These are phyloP conservation scores for Meiosimyza platycephala DNA, from an alignment of 2,888 invertebrate genomes.

Conservation along the genomic window DNA sequence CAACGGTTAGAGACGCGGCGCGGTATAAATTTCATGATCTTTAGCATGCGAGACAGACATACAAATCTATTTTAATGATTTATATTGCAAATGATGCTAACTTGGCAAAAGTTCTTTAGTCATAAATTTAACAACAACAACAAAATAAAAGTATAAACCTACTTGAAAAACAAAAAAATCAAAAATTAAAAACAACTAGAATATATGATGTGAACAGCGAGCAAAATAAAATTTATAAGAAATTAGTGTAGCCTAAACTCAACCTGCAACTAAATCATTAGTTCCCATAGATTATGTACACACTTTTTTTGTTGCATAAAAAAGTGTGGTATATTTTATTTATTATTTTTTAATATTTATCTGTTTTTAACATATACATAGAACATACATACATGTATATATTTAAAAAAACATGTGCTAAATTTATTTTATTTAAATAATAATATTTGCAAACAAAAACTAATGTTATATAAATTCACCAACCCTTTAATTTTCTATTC, in stretches of 20 bases:
- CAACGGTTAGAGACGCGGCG: constrained; percentile 1
- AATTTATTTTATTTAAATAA: background rate
- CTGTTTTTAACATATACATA: no score
- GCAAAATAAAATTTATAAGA: constrained; percentile 11
- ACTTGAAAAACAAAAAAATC: constrained; percentile 4
- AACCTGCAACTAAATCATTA: constrained; percentile 6
- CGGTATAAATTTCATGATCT: constrained; percentile 37
- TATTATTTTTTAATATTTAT: no score
- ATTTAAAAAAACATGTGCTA: background rate
- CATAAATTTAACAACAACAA: constrained; percentile 22
- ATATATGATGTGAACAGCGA: background rate
- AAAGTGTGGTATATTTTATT: no score
- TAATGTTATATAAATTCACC: constrained; percentile 34
- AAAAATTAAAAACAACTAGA: background rate
- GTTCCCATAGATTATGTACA: no score
- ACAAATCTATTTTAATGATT: constrained; percentile 40
- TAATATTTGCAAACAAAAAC: background rate
- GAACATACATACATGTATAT: no score
- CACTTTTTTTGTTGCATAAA: no score
- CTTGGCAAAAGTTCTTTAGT: constrained; percentile 38
- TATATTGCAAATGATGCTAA: constrained; percentile 37
- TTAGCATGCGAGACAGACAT: constrained; percentile 27
- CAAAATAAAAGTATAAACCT: background rate
- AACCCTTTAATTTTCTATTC: constrained; percentile 12
- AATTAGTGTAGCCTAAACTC: constrained; percentile 14